phyloP scores from a whole-genome alignment of 2,113 vertebrate genomes.

The Indri indri region DNA sequence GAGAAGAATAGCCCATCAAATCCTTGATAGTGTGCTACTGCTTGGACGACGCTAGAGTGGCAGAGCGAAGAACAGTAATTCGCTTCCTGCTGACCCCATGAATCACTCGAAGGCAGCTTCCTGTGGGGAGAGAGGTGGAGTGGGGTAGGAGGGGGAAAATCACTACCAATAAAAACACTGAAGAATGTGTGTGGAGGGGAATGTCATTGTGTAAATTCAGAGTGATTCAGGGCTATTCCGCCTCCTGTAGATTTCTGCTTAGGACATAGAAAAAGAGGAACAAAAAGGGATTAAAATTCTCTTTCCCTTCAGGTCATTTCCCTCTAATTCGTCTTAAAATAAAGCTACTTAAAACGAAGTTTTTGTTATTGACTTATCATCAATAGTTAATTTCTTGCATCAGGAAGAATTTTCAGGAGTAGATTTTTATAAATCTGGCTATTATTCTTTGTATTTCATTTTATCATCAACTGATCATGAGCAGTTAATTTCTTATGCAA shows the following conservation, averaged over 20 bases:
- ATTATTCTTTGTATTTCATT: neutral
- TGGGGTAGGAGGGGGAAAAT: neutral
- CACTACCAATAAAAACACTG: neutral
- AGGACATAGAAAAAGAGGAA: neutral
- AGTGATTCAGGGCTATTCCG: neutral
- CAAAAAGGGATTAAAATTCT: conserved; percentile 8
- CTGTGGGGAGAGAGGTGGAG: neutral
- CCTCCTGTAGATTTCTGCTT: neutral
- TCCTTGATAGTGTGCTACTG: neutral
- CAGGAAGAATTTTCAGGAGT: neutral
- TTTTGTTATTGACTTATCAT: neutral
- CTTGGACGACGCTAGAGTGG: neutral
- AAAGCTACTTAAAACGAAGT: neutral
- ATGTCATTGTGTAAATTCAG: neutral
- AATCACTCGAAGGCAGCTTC: neutral
- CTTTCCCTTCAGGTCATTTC: neutral
- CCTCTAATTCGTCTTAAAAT: neutral
- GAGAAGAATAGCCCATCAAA: neutral
- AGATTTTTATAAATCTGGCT: neutral
- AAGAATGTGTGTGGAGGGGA: neutral
- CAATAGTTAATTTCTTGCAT: neutral
- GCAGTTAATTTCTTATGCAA: neutral
- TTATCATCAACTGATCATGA: neutral
- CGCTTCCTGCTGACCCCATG: neutral
- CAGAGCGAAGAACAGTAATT: neutral